phyloP scores from a whole-genome alignment of 2,888 invertebrate species.

The Sipunculus nudus region DNA sequence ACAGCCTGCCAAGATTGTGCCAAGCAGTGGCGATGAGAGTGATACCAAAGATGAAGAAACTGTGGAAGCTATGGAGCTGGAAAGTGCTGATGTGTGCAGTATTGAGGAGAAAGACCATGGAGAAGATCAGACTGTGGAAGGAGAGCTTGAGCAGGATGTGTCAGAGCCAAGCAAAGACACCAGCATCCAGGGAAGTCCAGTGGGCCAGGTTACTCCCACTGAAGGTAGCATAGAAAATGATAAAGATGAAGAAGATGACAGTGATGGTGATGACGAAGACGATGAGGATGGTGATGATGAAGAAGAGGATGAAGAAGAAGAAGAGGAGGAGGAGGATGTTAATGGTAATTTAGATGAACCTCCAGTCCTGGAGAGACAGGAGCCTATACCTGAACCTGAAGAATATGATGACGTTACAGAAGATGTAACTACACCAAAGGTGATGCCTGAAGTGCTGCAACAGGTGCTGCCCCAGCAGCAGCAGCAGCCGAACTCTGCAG shows the following conservation, averaged over 20 bases:
- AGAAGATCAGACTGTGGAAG: neutral
- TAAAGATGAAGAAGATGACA: slow-evolving; percentile 24
- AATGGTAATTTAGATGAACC: neutral
- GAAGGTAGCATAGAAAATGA: slow-evolving; percentile 25
- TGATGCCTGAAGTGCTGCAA: neutral
- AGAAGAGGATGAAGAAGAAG: slow-evolving; percentile 29
- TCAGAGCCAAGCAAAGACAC: no score
- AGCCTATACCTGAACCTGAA: no score
- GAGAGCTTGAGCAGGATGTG: no score
- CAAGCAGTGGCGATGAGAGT: neutral
- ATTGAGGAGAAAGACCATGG: neutral
- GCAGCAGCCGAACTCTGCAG: neutral
- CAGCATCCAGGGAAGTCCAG: no score
- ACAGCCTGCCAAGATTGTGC: neutral
- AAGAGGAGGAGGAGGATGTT: slow-evolving; percentile 32
- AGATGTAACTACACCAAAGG: neutral
- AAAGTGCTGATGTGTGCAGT: neutral
- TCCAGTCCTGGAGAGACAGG: no score
- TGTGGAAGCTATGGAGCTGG: neutral
- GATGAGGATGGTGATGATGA: slow-evolving; percentile 24
- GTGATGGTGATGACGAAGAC: slow-evolving; percentile 28
- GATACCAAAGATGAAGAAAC: neutral
- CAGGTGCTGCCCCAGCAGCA: neutral
- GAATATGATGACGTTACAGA: no score
- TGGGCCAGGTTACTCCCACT: no score